Conservation (phyloP, 2,888 invertebrate genomes). For the Athrips mouffetella region DNA sequence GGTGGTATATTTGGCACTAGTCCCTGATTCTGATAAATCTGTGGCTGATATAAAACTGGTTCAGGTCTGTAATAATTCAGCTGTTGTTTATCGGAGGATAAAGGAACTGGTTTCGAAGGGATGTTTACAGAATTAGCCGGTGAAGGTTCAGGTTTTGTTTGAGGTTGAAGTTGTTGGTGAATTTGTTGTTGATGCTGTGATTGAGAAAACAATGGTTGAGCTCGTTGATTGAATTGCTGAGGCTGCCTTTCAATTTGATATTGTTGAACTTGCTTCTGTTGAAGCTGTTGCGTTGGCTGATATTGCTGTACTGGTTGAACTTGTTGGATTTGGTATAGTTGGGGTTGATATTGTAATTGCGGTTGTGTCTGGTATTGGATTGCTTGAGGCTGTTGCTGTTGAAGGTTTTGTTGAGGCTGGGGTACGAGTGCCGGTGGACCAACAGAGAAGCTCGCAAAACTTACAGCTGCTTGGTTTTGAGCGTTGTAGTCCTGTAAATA, state of each 20-base stretch:
- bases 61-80: slow-evolving; percentile 1
- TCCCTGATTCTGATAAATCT: slow-evolving; percentile 28
- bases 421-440: slow-evolving; percentile 30
- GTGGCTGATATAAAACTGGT: slow-evolving; percentile 24
- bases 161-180: slow-evolving; percentile 17
- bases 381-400: slow-evolving; percentile 21
- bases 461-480: slow-evolving; percentile 51
- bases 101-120: slow-evolving; percentile 21
- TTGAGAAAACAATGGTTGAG: slow-evolving; percentile 21
- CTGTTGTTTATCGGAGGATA: slow-evolving; percentile 15
- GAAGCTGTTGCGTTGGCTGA: slow-evolving; percentile 20
- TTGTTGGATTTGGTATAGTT: slow-evolving; percentile 19
- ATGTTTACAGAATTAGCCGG: slow-evolving; percentile 16
- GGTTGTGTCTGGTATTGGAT: slow-evolving; percentile 20
- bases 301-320: slow-evolving; percentile 23
- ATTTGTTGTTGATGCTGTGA: slow-evolving; percentile 21
- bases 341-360: slow-evolving; percentile 18
- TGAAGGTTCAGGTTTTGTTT: slow-evolving; percentile 3
- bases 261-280: slow-evolving; percentile 19
- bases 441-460: slow-evolving; percentile 56
- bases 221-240: background rate
- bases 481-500: slow-evolving; percentile 40
- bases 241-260: slow-evolving; percentile 10
- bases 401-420: slow-evolving; percentile 16
- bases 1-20: background rate